Conservation (phyloP, 2,888 invertebrate genomes). For the Rosalia funebris region DNA sequence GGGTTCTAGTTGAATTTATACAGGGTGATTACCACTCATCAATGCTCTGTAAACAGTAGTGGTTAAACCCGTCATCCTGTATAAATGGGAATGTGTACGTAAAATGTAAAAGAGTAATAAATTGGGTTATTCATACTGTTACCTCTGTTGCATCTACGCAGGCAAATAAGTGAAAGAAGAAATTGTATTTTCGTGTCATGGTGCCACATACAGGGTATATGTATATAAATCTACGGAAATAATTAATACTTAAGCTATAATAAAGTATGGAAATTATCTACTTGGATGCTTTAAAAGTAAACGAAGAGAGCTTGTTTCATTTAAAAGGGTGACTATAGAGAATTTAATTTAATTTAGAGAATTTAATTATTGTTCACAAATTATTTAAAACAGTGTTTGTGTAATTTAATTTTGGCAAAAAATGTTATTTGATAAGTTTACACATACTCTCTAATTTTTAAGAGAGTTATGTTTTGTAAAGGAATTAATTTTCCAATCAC, state of each 20-base stretch:
- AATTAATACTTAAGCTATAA: constrained; percentile 16
- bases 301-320: constrained; percentile 41
- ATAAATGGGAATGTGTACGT: constrained; percentile 12
- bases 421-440: no score
- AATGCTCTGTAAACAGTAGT: not conserved
- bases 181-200: constrained; percentile 41
- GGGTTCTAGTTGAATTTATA: constrained; percentile 5
- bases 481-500: no score
- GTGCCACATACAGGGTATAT: constrained; percentile 38
- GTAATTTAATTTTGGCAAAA: no score
- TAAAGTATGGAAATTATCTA: constrained; percentile 31
- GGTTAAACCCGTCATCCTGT: constrained; percentile 8
- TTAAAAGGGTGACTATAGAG: no score
- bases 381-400: no score
- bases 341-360: no score
- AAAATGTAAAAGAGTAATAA: constrained; percentile 14
- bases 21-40: constrained; percentile 5
- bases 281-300: constrained; percentile 44
- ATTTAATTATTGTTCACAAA: no score
- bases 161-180: constrained; percentile 46
- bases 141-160: constrained; percentile 46
- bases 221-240: constrained; percentile 31
- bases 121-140: constrained; percentile 8
- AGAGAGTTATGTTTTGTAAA: no score
- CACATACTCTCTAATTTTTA: no score